Evolutionary conservation across 1,140 invertebrate genomes (phyloP), one percentile per base, ranked within the genome.

Genomic region (Bombus consobrinus): DNA sequence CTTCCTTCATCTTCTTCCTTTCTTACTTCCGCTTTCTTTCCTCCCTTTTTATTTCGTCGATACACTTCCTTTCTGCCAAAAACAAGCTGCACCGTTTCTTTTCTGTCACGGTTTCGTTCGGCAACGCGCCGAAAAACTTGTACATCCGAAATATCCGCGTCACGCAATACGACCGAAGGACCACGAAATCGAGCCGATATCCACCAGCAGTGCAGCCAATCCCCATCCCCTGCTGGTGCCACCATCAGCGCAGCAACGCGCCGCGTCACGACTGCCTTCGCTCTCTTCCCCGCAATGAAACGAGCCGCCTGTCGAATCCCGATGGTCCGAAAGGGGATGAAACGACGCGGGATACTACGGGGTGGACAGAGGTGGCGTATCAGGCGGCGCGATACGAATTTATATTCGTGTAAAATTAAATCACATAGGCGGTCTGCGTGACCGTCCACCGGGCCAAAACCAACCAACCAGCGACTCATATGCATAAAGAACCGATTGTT

Each of bases 361-460:
- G 81, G 39, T 88, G 86, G 81, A 32, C 69, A 47, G 78, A 74
- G 83, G 47, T 57, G 75, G 66, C 66, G 76, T 90, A 89, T 91
- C 87, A 77, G 83, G 37, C 83, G 83, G 88, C 87, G 91, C 87
- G 90, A 92, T 93, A 89, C 89, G 92, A 93, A 93, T 94, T 94
- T 94, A 93, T 93, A 94, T 93, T 94, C 92, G 91, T 93, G 93
- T 94, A 93, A 93, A 94, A 94, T 94, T 93, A 93, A 94, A 94
- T 93, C 91, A 90, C 90, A 86, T 87, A 82, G 74, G 85, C 81
- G 75, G 83, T 64, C 72, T 71, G 75, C 53, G 85, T 39, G 43
- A 57, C 18, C 18, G n/a, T 59, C 18, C 39, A 34, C 18, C 64
- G 43, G 25, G 57, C 62, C 59, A 2, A 32, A 32, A 34, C 64